These are phyloP conservation scores for Lipophrys pholis DNA, from an alignment of 2,113 vertebrate genomes.

Conservation along the genomic window DNA sequence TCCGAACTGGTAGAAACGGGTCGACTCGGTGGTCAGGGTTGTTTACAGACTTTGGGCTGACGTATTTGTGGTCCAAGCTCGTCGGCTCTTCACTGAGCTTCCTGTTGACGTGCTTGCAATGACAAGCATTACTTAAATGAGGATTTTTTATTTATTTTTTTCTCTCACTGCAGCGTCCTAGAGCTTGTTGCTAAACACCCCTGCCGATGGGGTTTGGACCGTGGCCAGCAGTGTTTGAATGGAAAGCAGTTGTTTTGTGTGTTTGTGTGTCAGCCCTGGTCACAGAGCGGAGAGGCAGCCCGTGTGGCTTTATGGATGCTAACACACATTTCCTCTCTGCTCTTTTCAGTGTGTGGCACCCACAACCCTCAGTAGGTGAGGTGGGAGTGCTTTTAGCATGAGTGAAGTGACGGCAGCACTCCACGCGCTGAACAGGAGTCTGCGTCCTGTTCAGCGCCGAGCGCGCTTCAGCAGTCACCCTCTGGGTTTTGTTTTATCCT, in stretches of 20 bases:
- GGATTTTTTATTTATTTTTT: constrained; percentile 33
- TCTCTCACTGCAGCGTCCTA: neutral
- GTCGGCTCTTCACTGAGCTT: constrained; percentile 29
- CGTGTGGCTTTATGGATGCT: constrained; percentile 20
- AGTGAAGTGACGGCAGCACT: constrained; percentile 36
- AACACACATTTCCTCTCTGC: constrained; percentile 73
- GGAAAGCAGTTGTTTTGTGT: constrained; percentile 13
- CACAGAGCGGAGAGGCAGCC: constrained; percentile 38
- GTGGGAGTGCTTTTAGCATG: constrained; percentile 47
- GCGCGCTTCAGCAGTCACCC: constrained; percentile 37
- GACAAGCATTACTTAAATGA: constrained; percentile 33
- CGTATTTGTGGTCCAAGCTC: constrained; percentile 61
- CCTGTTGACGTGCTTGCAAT: constrained; percentile 72
- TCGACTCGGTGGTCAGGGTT: neutral
- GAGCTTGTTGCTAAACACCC: constrained; percentile 34
- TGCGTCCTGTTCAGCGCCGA: constrained; percentile 56
- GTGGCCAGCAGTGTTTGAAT: constrained; percentile 55
- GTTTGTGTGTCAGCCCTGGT: constrained; percentile 57
- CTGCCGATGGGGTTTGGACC: constrained; percentile 19
- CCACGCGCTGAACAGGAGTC: constrained; percentile 47
- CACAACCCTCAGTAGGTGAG: constrained; percentile 76
- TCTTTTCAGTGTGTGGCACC: constrained; percentile 69
- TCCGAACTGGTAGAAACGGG: neutral
- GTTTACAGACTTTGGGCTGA: constrained; percentile 46
- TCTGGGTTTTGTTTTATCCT: constrained; percentile 1